Percentiles rank a stretch among this genome's conserved stretches.
Conservation (phyloP, 53 echinoderm and acorn worm genomes). For the Arbacia lixula region DNA sequence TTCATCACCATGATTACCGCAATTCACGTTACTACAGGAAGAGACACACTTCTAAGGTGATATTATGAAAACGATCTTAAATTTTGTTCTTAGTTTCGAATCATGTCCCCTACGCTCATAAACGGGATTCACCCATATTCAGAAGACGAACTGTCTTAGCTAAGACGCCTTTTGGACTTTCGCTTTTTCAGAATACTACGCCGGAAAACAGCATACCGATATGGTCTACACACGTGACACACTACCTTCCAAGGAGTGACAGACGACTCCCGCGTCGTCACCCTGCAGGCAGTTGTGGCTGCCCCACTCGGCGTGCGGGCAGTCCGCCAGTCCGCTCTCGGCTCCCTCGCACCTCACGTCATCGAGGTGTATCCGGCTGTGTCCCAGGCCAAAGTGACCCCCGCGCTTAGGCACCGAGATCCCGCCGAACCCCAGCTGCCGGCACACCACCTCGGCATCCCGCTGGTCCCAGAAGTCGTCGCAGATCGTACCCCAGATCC, state of each 20-base stretch:
- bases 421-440: slow-evolving; percentile 65
- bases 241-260: slow-evolving; percentile 40
- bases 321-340: slow-evolving; percentile 46
- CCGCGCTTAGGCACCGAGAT: slow-evolving; percentile 53
- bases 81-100: no score
- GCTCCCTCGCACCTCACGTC: slow-evolving; percentile 60
- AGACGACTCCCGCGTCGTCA: slow-evolving; percentile 73
- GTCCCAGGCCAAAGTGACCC: slow-evolving; percentile 65
- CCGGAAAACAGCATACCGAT: no score
- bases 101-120: no score
- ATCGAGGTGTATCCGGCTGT: slow-evolving; percentile 61
- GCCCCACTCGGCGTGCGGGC: slow-evolving; percentile 39
- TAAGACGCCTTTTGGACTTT: no score
- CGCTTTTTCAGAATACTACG: no score
- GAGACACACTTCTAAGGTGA: no score
- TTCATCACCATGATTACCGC: no score
- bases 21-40: no score
- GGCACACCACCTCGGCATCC: slow-evolving; percentile 69
- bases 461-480: slow-evolving; percentile 67
- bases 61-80: no score
- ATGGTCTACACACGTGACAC: no score
- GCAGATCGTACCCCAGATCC: slow-evolving; percentile 73
- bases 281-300: slow-evolving; percentile 65
- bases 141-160: no score
- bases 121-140: no score